phyloP scores from a whole-genome alignment of 2,888 invertebrate genomes.

The Orthosia gracilis region DNA sequence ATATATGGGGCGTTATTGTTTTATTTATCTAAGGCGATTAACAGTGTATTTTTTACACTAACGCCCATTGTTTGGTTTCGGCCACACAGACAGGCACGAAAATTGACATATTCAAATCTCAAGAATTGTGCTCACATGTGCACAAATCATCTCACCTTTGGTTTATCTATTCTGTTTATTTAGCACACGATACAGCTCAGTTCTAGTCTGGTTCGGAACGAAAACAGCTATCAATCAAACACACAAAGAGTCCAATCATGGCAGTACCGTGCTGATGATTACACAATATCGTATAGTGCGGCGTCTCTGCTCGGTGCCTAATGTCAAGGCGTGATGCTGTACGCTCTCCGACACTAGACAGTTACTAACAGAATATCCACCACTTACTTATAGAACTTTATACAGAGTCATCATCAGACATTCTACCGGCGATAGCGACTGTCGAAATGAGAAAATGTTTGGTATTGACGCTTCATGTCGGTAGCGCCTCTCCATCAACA shows the following conservation, averaged over 20 bases:
- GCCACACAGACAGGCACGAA: not conserved
- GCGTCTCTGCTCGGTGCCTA: conserved; percentile 57
- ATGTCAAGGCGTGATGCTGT: conserved; percentile 61
- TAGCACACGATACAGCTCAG: conserved; percentile 6
- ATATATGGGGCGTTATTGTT: not conserved
- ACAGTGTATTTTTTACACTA: not conserved
- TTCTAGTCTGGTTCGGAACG: conserved; percentile 28
- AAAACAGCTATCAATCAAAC: conserved; percentile 58
- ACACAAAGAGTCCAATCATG: conserved; percentile 57
- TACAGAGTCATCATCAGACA: no score
- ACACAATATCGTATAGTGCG: conserved; percentile 50
- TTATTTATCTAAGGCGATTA: no score
- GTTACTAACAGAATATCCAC: not conserved
- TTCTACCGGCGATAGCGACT: no score
- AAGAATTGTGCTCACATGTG: conserved; percentile 1
- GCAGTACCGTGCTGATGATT: conserved; percentile 42
- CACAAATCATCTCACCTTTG: not conserved
- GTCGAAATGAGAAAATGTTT: no score
- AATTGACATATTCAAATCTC: not conserved
- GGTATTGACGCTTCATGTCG: no score
- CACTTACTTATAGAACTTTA: not conserved
- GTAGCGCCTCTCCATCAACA: no score
- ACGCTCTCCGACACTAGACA: conserved; percentile 19
- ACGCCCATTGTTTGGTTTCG: not conserved
- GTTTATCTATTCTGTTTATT: conserved; percentile 24